Base-by-base conservation (phyloP, 2,888 invertebrate genomes). In the Leptothorax acervorum region DNA sequence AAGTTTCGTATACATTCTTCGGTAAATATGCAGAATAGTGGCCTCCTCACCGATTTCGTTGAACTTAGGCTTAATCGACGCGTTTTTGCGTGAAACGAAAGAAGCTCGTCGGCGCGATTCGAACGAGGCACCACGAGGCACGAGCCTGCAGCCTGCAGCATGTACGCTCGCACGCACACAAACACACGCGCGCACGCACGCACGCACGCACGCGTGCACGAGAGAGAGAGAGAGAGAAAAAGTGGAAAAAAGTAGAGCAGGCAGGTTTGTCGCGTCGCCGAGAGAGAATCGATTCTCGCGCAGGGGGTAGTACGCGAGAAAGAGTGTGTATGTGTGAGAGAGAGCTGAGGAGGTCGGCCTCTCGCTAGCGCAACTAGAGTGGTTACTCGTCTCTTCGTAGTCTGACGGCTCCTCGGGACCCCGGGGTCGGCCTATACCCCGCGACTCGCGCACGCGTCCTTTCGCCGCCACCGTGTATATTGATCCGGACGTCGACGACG, bases 351-450 rank as follows among this genome's bases (percentile, higher is more conserved):
- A 73, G 60, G 79, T 81, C 79, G 79, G 79, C 42, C 71, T 78
- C 55, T 55, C 53, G 89, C 84, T 89, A 81, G 55, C 82, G 89
- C 88, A 83, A 88, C 89, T 89, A 83, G 78, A 84, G 84, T 90
- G 76, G 66, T 89, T 83, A 78, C 82, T 90, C 86, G 83, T 86
- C 84, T 76, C 71, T 82, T 81, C 82, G 86, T 86, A 82, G 75
- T 82, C 84, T 87, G 78, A 81, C 66, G 82, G 57, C 85, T 86
- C 82, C n/a, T 85, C 83, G 82, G 84, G 55, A 82, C 90, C 88
- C 65, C 85, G 87, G 42, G 90, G 85, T 90, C 91, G 85, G 87
- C 86, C 87, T 87, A 85, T n/a, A n/a, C 85, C 86, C 75, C 65
- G 71, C 85, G 82, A 73, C 82, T n/a, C n/a, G 83, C 84, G 63